Evolutionary conservation across 2,797 vertebrate species (phyloP).

Genomic region (Dermochelys coriacea): DNA sequence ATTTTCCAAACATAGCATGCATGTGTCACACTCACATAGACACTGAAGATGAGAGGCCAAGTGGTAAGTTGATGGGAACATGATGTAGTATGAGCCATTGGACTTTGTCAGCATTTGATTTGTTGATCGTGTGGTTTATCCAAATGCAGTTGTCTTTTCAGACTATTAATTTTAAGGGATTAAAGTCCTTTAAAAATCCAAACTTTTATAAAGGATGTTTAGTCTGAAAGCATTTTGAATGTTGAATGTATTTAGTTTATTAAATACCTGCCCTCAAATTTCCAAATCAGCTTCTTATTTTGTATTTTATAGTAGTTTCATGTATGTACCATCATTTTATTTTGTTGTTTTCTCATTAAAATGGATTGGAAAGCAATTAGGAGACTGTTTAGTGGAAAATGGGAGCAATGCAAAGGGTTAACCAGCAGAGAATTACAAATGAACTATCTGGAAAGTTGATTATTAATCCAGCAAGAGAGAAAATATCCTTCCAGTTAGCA

Average conservation of each 20-base stretch:
- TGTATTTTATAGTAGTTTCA: neutral
- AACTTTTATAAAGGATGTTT: neutral
- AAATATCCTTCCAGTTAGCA: conserved; percentile 86
- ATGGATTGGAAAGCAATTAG: conserved; percentile 15
- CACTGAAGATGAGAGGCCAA: conserved; percentile 3
- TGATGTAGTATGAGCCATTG: neutral
- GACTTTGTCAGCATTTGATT: conserved; percentile 51
- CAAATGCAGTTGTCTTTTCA: neutral
- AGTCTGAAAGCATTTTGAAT: neutral
- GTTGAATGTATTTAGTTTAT: neutral
- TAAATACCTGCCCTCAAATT: neutral
- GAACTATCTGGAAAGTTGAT: conserved; percentile 96
- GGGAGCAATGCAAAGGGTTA: conserved; percentile 91
- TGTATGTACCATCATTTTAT: neutral
- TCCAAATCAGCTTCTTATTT: neutral
- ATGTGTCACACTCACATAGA: neutral
- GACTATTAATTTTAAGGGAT: conserved; percentile 51
- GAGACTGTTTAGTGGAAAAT: conserved; percentile 40
- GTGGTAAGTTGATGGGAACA: conserved; percentile 10
- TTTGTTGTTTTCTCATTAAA: conserved; percentile 41
- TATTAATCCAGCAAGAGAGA: conserved; percentile 92
- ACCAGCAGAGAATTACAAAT: conserved; percentile 98
- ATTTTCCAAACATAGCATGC: conserved; percentile 54
- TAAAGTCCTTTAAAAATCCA: neutral
- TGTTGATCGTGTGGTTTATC: conserved; percentile 39